phyloP scores from a whole-genome alignment of 2,113 vertebrate species.

The Meleagris gallopavo region DNA sequence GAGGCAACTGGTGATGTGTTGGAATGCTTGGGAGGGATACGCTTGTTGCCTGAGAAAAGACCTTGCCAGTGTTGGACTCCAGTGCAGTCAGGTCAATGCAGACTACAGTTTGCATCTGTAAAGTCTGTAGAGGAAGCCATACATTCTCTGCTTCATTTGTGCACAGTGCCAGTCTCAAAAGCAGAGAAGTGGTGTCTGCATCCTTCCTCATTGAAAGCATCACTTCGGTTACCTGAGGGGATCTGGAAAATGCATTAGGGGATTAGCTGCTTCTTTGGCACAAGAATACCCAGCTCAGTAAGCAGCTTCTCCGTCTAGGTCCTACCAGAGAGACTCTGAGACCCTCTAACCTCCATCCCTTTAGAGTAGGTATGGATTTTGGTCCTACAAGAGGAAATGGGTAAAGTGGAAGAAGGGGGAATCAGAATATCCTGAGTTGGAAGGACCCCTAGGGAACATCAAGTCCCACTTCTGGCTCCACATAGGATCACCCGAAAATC shows the following conservation, averaged over 20 bases:
- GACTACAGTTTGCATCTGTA: neutral
- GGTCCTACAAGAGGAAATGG: neutral
- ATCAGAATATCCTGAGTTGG: no score
- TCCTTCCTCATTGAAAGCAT: neutral
- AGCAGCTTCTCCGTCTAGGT: neutral
- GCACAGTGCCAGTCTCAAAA: neutral
- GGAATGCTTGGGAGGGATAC: neutral
- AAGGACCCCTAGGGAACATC: no score
- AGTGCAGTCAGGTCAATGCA: neutral
- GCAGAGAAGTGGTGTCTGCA: neutral
- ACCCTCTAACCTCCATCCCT: neutral
- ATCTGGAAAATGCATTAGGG: neutral
- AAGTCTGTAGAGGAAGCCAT: neutral
- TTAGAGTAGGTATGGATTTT: neutral
- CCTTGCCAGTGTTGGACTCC: neutral
- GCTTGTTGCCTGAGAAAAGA: neutral
- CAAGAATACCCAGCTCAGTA: neutral
- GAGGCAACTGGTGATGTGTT: fast-evolving
- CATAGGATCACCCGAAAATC: no score
- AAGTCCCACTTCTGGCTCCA: no score
- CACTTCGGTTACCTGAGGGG: neutral
- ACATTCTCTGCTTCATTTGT: neutral
- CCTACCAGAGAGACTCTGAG: neutral
- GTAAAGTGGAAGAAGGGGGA: neutral
- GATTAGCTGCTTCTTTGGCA: neutral